Percentiles rank a stretch among this genome's conserved stretches.
Evolutionary conservation across 2,113 vertebrate species (phyloP).

Genomic region (Tachysurus vachellii): DNA sequence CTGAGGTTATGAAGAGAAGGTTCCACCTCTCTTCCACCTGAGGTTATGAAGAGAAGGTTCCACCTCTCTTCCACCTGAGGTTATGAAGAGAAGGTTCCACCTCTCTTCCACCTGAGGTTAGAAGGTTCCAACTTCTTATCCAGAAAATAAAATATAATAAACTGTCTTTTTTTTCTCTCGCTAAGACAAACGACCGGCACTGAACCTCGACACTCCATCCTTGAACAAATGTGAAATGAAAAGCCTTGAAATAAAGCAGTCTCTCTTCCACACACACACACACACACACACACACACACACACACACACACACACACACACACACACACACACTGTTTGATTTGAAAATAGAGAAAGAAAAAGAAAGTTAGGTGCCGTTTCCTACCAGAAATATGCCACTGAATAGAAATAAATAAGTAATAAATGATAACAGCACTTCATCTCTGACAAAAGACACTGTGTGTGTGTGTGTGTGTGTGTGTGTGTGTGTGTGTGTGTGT

Average conservation of each 20-base stretch:
- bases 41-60: too few relatives aligned
- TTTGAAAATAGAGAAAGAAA: neutral
- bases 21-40: neutral
- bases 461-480: conserved; percentile 5
- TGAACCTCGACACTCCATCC: neutral
- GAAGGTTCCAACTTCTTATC: too few relatives aligned
- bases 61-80: neutral
- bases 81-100: too few relatives aligned
- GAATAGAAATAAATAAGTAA: neutral
- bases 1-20: neutral
- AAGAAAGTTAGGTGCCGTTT: neutral
- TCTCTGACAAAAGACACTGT: conserved; percentile 3
- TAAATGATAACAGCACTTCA: conserved; percentile 3
- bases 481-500: conserved; percentile 7
- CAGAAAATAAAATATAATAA: neutral
- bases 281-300: conserved; percentile 2
- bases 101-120: neutral
- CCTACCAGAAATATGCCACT: neutral
- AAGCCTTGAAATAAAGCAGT: conserved; percentile 8
- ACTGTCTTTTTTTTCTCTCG: neutral
- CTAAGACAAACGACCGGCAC: neutral
- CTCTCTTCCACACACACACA: neutral
- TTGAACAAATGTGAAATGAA: neutral
- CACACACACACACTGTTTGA: conserved; percentile 2
- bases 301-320: conserved; percentile 13